Base-by-base conservation (phyloP, 2,113 vertebrate species). In the Gadus chalcogrammus region DNA sequence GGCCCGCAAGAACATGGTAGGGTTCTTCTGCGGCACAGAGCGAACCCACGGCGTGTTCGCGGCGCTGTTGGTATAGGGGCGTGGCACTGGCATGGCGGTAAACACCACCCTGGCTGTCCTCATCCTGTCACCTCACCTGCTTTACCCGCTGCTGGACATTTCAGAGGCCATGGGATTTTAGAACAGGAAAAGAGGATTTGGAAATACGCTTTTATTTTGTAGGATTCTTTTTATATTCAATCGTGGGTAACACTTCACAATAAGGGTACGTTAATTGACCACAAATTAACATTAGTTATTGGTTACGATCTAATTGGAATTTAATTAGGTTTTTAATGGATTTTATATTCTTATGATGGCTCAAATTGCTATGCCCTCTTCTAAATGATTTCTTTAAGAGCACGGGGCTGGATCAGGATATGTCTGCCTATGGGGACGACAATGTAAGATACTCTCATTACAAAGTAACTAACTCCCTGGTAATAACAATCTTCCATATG, bases 1-100 rank as follows among this genome's bases (percentile, higher is more conserved):
- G 77, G 93, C 92, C 16, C 92, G 93, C 62, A 93, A 90, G 81
- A 93, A 72, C 75, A 93, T 94, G 92, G 93, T 93, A 71, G 78
- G 87, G 27, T 35, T 18, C 24, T 13, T 18, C 24, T 13, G 42
- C 42, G 2, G 11, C 12, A 2, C 42, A 1, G 42, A 48, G 8
- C 42, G 31, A 35, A 35, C 31, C 31, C 0, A 35, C 6, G 31
- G 31, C 31, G 2, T 1, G 6, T 4, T 4, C 0, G 4, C 8
- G 42, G 8, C 12, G 42, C 11, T 48, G 42, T 13, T 48, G 11
- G 11, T 7, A 48, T 12, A 48, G 8, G 1, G 42, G 42, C 8
- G 42, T 48, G 42, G n/a, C 55, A 13, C 18, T 81, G 63, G 72
- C 64, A 53, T 6, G 11, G 55, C 15, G 13, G 12, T 13, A 48